Conservation (phyloP, 2,888 invertebrate species). For the Allacma fusca region DNA sequence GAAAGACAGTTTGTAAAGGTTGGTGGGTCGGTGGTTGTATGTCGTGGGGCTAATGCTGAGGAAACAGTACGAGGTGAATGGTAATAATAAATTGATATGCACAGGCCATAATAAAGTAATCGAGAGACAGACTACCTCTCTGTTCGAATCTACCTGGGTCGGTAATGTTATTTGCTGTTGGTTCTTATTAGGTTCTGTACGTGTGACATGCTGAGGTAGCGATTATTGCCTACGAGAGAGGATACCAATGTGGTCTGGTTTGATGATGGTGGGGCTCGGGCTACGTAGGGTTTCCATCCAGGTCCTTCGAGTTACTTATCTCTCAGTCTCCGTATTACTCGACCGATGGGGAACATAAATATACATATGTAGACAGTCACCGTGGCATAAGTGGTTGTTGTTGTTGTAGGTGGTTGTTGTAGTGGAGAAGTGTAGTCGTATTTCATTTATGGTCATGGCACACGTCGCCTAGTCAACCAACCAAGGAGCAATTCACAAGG, state of each 20-base stretch:
- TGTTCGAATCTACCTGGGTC: background rate
- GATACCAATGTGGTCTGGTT: conserved; percentile 5
- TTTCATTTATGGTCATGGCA: conserved; percentile 55
- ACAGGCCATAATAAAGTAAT: conserved; percentile 7
- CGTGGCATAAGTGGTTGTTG: background rate
- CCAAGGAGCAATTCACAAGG: conserved; percentile 35
- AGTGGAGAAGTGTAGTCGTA: conserved; percentile 39
- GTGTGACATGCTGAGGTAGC: conserved; percentile 1
- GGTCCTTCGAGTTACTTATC: background rate
- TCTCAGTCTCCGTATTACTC: background rate
- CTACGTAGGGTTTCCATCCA: conserved; percentile 12
- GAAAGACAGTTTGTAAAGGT: no score
- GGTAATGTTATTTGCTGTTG: conserved; percentile 16
- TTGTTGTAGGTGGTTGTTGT: background rate
- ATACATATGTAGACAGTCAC: background rate
- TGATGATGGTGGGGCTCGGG: background rate
- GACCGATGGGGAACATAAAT: background rate
- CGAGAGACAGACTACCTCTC: background rate
- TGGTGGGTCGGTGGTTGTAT: no score
- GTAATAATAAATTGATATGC: conserved; percentile 12
- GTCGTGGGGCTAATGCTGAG: background rate
- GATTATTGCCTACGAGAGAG: conserved; percentile 10
- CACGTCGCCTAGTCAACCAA: conserved; percentile 48
- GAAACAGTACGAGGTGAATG: background rate
- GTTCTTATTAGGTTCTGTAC: background rate